A percentile compares a stretch with the other conserved stretches of the same genome.
Evolutionary conservation across 2,113 vertebrate genomes (phyloP).

Genomic region (Sinocyclocheilus anshuiensis): DNA sequence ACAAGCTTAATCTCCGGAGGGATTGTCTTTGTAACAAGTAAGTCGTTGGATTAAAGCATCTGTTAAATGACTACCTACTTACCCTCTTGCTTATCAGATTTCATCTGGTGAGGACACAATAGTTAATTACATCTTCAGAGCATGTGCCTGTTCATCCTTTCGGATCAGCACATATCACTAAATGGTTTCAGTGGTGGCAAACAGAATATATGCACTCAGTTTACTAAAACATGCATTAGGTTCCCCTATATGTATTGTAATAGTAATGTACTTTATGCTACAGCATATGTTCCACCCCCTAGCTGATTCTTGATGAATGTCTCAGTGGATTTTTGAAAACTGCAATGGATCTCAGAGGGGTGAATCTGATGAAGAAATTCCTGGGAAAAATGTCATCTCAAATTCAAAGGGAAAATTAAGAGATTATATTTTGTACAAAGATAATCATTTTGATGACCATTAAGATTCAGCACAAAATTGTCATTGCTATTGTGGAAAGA

Average conservation of each 20-base stretch:
- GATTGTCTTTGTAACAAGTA: neutral
- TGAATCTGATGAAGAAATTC: neutral
- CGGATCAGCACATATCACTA: neutral
- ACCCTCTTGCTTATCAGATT: constrained; percentile 15
- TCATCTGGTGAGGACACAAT: constrained; percentile 3
- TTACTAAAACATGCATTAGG: neutral
- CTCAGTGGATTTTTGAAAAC: neutral
- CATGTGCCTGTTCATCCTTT: neutral
- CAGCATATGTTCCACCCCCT: no score
- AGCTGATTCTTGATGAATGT: neutral
- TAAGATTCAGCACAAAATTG: neutral
- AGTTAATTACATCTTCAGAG: constrained; percentile 18
- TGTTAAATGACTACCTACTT: constrained; percentile 2
- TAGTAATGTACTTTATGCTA: neutral
- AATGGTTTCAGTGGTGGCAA: neutral
- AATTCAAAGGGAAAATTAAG: neutral
- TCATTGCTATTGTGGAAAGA: neutral
- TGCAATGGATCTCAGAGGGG: no score
- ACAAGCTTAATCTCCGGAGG: neutral
- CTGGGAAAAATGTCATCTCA: neutral
- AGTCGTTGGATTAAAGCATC: constrained; percentile 9
- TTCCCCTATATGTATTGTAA: neutral
- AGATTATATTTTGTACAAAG: neutral
- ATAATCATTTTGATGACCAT: neutral
- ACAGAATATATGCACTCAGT: neutral